phyloP scores from a whole-genome alignment of 1,140 invertebrate genomes.

The Orchestia grillus region DNA sequence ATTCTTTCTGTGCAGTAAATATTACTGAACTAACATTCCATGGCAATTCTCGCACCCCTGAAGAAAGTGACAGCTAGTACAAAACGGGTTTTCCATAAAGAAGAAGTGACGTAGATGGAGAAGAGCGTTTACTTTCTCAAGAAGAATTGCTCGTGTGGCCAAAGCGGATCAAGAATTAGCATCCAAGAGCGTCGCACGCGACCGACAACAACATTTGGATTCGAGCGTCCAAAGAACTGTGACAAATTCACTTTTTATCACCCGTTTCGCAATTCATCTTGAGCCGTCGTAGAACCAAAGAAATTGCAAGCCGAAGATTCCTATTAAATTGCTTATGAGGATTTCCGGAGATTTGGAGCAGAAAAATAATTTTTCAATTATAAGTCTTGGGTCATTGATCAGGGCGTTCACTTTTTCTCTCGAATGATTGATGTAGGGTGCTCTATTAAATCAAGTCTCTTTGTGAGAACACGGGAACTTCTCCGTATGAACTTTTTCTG shows the following conservation, averaged over 20 bases:
- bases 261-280: constrained; percentile 18
- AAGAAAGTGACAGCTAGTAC: not conserved
- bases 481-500: not conserved
- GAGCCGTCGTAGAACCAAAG: not conserved
- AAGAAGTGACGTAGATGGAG: not conserved
- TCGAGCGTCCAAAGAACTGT: not conserved
- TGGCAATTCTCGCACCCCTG: not conserved
- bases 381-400: not conserved
- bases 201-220: constrained; percentile 19
- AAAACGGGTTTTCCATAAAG: not conserved
- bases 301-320: not conserved
- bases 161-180: not conserved
- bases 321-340: not conserved
- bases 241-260: constrained; percentile 24
- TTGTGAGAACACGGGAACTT: not conserved
- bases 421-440: not conserved
- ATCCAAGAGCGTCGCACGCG: not conserved
- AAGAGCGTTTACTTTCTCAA: not conserved
- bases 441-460: not conserved
- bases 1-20: not conserved
- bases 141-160: not conserved
- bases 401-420: not conserved
- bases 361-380: not conserved
- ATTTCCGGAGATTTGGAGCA: not conserved
- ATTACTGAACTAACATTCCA: not conserved